phyloP scores from a whole-genome alignment of 2,888 invertebrate genomes.

The Dynastes tityus region DNA sequence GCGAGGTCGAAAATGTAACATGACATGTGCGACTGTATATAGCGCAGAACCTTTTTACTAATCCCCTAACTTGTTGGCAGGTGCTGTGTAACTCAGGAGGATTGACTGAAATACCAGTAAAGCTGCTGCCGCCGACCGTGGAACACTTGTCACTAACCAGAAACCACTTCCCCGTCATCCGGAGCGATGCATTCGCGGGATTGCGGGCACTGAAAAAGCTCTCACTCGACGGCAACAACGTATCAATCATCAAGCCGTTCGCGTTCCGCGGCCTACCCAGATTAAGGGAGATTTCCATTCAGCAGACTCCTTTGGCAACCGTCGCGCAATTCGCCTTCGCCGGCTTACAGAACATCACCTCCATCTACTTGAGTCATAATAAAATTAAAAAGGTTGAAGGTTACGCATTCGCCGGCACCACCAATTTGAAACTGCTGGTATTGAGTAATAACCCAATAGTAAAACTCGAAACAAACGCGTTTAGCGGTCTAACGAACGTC shows the following conservation, averaged over 20 bases:
- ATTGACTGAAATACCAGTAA: slow-evolving; percentile 84
- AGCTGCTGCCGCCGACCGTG: slow-evolving; percentile 82
- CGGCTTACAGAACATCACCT: slow-evolving; percentile 84
- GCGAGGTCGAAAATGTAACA: slow-evolving; percentile 30
- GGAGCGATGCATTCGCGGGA: slow-evolving; percentile 88
- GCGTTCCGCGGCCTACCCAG: slow-evolving; percentile 88
- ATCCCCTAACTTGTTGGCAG: slow-evolving; percentile 72
- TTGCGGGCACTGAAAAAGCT: slow-evolving; percentile 86
- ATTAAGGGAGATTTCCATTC: slow-evolving; percentile 86
- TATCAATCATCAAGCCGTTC: slow-evolving; percentile 86
- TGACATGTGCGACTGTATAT: slow-evolving; percentile 38
- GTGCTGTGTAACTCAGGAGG: slow-evolving; percentile 92
- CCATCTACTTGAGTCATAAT: slow-evolving; percentile 77
- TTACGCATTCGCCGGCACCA: slow-evolving; percentile 90
- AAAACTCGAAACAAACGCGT: slow-evolving; percentile 86
- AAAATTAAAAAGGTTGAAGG: slow-evolving; percentile 75
- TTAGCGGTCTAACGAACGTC: slow-evolving; percentile 88
- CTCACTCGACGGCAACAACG: slow-evolving; percentile 90
- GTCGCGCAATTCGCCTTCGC: slow-evolving; percentile 90
- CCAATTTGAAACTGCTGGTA: slow-evolving; percentile 86
- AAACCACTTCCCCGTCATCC: slow-evolving; percentile 87
- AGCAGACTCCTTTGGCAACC: slow-evolving; percentile 86
- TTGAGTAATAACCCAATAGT: slow-evolving; percentile 89
- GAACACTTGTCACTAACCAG: slow-evolving; percentile 90
- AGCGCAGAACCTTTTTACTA: slow-evolving; percentile 49